Conservation (phyloP, 2,113 vertebrate species). For the Psettodes erumei region DNA sequence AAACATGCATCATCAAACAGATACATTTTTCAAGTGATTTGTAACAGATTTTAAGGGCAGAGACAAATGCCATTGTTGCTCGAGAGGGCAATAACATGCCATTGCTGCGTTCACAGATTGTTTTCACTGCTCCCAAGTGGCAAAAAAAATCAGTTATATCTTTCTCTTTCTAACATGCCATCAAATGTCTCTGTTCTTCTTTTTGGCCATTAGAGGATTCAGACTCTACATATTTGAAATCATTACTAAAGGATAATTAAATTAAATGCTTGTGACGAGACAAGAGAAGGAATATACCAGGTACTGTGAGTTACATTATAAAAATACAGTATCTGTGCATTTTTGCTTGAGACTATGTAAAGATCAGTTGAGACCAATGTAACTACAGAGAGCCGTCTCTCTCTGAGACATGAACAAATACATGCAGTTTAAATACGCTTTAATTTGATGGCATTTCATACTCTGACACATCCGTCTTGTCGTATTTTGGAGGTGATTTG, state of each 20-base stretch:
- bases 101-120: neutral
- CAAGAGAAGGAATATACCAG: no score
- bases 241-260: slow-evolving; percentile 22
- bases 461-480: neutral
- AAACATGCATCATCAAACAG: no score
- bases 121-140: neutral
- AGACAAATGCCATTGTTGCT: neutral
- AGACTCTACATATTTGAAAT: neutral
- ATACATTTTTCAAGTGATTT: no score
- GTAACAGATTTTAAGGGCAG: no score
- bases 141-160: neutral
- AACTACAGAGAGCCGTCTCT: neutral
- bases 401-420: slow-evolving; percentile 3
- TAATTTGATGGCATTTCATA: neutral
- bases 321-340: neutral
- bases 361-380: neutral
- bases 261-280: slow-evolving; percentile 20
- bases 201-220: neutral
- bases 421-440: neutral
- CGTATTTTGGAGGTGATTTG: neutral
- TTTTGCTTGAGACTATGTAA: neutral
- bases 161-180: neutral
- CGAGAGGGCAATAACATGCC: no score
- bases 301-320: neutral
- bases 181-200: neutral